Evolutionary conservation across 2,113 vertebrate genomes (phyloP), one percentile per base, ranked within the genome.

Genomic region (Nycticebus coucang): DNA sequence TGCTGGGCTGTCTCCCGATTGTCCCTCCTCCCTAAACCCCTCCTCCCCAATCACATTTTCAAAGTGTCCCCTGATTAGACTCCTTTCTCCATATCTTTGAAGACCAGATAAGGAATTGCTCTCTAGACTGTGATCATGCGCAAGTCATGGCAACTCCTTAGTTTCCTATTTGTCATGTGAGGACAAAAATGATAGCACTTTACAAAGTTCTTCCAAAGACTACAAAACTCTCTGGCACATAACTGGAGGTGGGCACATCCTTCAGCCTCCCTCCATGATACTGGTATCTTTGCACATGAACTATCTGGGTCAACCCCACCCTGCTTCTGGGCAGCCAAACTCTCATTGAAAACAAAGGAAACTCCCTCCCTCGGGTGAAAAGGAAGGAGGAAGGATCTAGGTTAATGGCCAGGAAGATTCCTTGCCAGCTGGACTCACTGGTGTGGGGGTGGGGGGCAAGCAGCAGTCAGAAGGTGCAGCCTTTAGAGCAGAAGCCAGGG

Each of bases 331-430:
- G 90, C 69, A 75, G 74, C 41, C 79, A 30, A 87, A 55, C 37
- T 59, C 60, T 66, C 71, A 28, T 91, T 5, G 57, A 1, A 85
- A 89, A 81, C 72, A 72, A 60, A 94, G 78, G 79, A 94, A 96
- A 96, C 28, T 96, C 60, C 87, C 71, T 87, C 60, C 97, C 60
- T 55, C 18, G 0, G 95, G 75, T 45, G 30, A 80, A 93, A 37
- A 89, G 87, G 94, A 69, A 94, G 69, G 55, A 64, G 91, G 92
- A 89, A 93, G 88, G 19, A 53, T 60, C 50, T 55, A 59, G 28
- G 60, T 77, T 37, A 84, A 79, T 2, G 35, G 45, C n/a, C 15
- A 28, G 0, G 11, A 71, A 30, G 24, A 30, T 8, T 10, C 12
- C 35, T 10, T 69, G 72, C 89, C 79, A 91, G 37, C 0, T 60